A percentile compares a stretch with the other conserved stretches of the same genome.
These are phyloP conservation scores for Serranus cabrilla DNA, from an alignment of 2,797 vertebrate species.

Conservation along the genomic window DNA sequence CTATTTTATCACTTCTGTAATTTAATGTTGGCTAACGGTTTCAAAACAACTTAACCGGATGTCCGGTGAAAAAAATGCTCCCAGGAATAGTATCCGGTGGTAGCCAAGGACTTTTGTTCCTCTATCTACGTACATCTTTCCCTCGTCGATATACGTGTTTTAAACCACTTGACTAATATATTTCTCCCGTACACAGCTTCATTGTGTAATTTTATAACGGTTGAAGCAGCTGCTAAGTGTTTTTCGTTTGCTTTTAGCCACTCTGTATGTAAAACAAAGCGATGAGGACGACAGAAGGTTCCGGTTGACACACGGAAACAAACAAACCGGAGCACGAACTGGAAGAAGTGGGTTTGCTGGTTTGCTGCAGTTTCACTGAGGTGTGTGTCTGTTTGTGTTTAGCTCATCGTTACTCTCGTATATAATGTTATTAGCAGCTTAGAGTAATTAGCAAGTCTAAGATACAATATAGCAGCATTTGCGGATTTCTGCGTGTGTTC, in stretches of 20 bases:
- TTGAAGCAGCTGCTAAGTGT: accelerated
- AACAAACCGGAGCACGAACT: conserved; percentile 38
- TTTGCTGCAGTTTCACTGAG: conserved; percentile 13
- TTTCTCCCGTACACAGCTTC: accelerated
- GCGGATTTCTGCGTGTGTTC: not conserved
- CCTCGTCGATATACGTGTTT: accelerated
- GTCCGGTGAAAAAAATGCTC: conserved; percentile 10
- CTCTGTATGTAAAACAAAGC: conserved; percentile 50
- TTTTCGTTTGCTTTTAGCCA: conserved; percentile 8
- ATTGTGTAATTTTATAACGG: accelerated
- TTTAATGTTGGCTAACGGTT: too few relatives aligned
- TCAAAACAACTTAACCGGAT: conserved; percentile 27
- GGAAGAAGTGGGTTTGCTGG: conserved; percentile 30
- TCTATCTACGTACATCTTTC: not conserved
- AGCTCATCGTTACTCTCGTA: accelerated
- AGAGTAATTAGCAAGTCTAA: not conserved
- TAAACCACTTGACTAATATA: accelerated
- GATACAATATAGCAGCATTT: not conserved
- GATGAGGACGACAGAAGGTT: conserved; percentile 51
- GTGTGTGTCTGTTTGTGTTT: conserved; percentile 13
- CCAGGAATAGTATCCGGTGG: conserved; percentile 17
- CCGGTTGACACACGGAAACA: conserved; percentile 63
- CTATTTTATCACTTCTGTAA: not conserved
- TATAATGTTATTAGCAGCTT: not conserved
- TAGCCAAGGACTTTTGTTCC: not conserved